Evolutionary conservation across 2,113 vertebrate species (phyloP), one percentile per base, ranked within the genome.

Genomic region (Mus pahari): DNA sequence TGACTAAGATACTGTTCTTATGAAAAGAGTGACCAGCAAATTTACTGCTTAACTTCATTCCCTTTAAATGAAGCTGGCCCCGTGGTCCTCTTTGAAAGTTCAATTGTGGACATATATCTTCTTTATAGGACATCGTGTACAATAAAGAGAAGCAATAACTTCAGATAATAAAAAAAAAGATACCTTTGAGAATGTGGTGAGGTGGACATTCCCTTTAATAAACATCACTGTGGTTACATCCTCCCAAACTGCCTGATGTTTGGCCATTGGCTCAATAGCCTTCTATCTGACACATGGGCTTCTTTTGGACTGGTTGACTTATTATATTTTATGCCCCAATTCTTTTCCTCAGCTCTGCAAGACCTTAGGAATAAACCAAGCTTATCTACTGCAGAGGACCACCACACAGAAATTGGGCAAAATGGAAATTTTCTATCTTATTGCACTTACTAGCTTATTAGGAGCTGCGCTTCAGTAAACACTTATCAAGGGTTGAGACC

Each of bases 1-100:
- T 98, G 98, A 98, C 98, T 75, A 86, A 98, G 97, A 98, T 98
- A 98, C 97, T 97, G 98, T 98, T 98, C 97, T 94, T 98, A 98
- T 98, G 98, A 99, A 98, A 99, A 98, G 98, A 98, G 98, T 92
- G 98, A 98, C 98, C 98, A 98, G 97, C 98, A 98, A 98, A 99
- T 98, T 99, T 99, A 99, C 98, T 98, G 98, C 98, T 98, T 98
- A 98, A 98, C 98, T 98, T 98, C 98, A 98, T 98, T 98, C 98
- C 94, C 98, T 98, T 98, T 98, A 98, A 98, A 98, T 97, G 98
- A 98, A 98, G 96, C 97, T 98, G 98, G 98, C 98, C 98, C 98
- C 97, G 0, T 92, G 97, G 97, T 97, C 97, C 92, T 98, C 97
- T 98, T 98, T 98, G 98, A 98, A 98, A 98, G 98, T 97, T 97